These are phyloP conservation scores for Tenrec ecaudatus DNA, from an alignment of 2,113 vertebrate species.

Conservation along the genomic window DNA sequence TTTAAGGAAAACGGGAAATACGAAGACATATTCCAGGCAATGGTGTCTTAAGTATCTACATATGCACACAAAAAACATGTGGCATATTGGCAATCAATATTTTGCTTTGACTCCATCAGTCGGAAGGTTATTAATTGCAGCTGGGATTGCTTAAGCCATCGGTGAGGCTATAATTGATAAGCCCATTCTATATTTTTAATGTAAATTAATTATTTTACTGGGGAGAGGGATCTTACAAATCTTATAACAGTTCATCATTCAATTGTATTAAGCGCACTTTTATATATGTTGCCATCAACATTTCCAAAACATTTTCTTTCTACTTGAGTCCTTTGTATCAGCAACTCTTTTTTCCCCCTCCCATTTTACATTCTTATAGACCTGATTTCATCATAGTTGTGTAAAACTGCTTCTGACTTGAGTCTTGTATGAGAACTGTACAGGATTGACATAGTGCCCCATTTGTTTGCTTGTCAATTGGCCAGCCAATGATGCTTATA, in stretches of 20 bases:
- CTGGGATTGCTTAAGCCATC: not conserved
- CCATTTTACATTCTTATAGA: not conserved
- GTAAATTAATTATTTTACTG: too few relatives aligned
- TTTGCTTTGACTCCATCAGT: not conserved
- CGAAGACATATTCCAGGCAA: not conserved
- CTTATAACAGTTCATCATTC: too few relatives aligned
- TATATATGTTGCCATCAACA: too few relatives aligned
- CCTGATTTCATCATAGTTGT: not conserved
- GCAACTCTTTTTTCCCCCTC: too few relatives aligned
- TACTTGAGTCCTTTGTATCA: too few relatives aligned
- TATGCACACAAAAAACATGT: not conserved
- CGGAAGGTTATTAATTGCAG: not conserved
- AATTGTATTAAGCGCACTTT: too few relatives aligned
- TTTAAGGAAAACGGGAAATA: not conserved
- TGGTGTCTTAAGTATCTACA: not conserved
- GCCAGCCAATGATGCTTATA: not conserved
- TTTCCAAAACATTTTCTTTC: too few relatives aligned
- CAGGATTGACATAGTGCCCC: not conserved
- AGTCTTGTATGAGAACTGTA: not conserved
- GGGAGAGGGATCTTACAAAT: too few relatives aligned
- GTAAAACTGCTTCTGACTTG: conserved; percentile 18
- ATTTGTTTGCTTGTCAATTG: not conserved
- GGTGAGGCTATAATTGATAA: not conserved
- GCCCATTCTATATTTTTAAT: not conserved
- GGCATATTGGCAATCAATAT: not conserved